These are phyloP conservation scores for Buceros bicornis DNA, from an alignment of 2,797 vertebrate species.

Conservation along the genomic window DNA sequence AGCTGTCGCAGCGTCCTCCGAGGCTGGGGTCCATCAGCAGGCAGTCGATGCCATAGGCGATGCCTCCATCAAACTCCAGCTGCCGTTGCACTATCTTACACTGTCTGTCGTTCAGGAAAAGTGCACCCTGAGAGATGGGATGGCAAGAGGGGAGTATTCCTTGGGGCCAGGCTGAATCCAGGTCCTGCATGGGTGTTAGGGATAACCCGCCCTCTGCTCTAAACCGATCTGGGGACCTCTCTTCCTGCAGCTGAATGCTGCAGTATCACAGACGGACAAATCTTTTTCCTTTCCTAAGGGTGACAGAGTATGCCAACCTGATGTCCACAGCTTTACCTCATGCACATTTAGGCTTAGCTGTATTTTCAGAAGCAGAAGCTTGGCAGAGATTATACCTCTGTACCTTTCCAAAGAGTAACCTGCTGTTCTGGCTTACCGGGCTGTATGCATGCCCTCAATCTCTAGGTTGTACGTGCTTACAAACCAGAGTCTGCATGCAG, in stretches of 20 bases:
- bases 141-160: background rate
- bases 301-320: background rate
- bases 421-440: background rate
- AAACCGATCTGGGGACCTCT: background rate
- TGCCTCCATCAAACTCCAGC: conserved; percentile 85
- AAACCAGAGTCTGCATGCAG: background rate
- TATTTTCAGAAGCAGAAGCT: background rate
- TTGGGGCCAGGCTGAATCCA: background rate
- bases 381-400: background rate
- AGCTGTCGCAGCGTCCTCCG: conserved; percentile 89
- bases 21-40: conserved; percentile 88
- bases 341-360: background rate
- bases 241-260: background rate
- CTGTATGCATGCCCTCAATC: background rate
- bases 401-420: background rate
- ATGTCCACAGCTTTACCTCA: background rate
- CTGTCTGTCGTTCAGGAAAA: conserved; percentile 85
- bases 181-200: background rate
- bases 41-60: conserved; percentile 92
- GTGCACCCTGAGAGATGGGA: conserved; percentile 81
- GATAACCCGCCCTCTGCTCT: background rate
- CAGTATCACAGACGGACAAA: background rate
- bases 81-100: conserved; percentile 89
- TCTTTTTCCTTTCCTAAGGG: background rate
- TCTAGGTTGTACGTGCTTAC: background rate